These are phyloP conservation scores for Doryteuthis pealeii DNA, from an alignment of 1,140 invertebrate genomes.

Conservation along the genomic window DNA sequence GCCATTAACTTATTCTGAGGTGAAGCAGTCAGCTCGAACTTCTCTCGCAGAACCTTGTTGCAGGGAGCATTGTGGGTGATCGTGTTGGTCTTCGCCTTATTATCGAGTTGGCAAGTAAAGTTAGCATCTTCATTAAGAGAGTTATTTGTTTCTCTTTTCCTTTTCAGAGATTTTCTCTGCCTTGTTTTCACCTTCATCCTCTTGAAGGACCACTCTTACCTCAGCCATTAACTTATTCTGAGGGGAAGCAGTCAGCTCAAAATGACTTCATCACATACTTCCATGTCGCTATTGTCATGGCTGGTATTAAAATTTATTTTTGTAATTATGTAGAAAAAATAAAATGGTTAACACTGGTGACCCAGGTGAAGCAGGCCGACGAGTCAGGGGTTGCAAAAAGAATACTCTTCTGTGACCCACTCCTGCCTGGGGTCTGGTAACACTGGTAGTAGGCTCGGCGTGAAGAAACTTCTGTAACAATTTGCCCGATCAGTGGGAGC, in stretches of 20 bases:
- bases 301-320: slow-evolving; percentile 12
- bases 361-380: too few relatives aligned
- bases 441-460: too few relatives aligned
- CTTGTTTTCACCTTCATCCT: too few relatives aligned
- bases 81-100: background rate
- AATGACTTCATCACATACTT: slow-evolving; percentile 38
- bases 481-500: too few relatives aligned
- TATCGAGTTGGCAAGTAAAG: background rate
- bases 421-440: too few relatives aligned
- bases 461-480: too few relatives aligned
- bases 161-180: background rate
- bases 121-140: background rate
- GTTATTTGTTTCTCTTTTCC: background rate
- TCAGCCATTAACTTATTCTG: slow-evolving; percentile 7
- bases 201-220: slow-evolving; percentile 16
- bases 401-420: too few relatives aligned
- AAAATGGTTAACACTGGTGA: too few relatives aligned
- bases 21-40: background rate
- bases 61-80: too few relatives aligned
- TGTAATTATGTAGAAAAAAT: too few relatives aligned
- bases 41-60: background rate
- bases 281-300: slow-evolving; percentile 10
- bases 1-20: background rate
- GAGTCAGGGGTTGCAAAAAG: too few relatives aligned
- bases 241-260: slow-evolving; percentile 30